phyloP scores from a whole-genome alignment of 2,888 invertebrate genomes.

The Allophyes oxyacanthae region DNA sequence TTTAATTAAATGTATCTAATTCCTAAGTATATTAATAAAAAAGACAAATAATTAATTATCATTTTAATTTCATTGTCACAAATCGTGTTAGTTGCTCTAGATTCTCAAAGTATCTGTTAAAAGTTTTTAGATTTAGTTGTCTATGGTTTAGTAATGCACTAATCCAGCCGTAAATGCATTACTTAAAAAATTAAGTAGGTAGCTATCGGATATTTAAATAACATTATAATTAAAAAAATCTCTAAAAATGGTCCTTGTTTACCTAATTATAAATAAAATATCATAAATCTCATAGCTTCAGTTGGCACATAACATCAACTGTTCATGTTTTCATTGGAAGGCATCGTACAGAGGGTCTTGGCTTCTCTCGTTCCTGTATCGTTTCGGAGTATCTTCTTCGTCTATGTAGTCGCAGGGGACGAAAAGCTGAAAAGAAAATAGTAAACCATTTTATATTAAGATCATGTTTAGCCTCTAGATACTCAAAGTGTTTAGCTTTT shows the following conservation, averaged over 20 bases:
- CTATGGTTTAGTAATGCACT: constrained; percentile 60
- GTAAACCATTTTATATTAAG: no score
- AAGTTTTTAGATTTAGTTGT: background rate
- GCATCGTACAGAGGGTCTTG: constrained; percentile 75
- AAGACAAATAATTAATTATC: background rate
- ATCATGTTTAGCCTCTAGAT: no score
- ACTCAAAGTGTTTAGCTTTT: no score
- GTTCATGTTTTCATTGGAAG: constrained; percentile 68
- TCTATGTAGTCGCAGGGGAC: constrained; percentile 77
- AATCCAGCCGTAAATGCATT: constrained; percentile 74
- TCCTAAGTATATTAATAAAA: no score
- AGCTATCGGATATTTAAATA: constrained; percentile 32
- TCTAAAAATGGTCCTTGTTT: constrained; percentile 58
- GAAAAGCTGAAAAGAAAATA: constrained; percentile 66
- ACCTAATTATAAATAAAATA: constrained; percentile 42
- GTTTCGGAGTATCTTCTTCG: constrained; percentile 71
- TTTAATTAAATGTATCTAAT: no score
- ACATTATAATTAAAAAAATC: constrained; percentile 45
- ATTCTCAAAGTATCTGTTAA: no score
- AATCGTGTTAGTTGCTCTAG: background rate
- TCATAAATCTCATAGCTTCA: constrained; percentile 43
- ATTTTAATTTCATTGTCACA: background rate
- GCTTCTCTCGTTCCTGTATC: constrained; percentile 72
- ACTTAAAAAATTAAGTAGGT: constrained; percentile 31
- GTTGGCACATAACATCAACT: constrained; percentile 54